Base-by-base conservation (phyloP, 1,140 invertebrate genomes). In the Maniola jurtina region DNA sequence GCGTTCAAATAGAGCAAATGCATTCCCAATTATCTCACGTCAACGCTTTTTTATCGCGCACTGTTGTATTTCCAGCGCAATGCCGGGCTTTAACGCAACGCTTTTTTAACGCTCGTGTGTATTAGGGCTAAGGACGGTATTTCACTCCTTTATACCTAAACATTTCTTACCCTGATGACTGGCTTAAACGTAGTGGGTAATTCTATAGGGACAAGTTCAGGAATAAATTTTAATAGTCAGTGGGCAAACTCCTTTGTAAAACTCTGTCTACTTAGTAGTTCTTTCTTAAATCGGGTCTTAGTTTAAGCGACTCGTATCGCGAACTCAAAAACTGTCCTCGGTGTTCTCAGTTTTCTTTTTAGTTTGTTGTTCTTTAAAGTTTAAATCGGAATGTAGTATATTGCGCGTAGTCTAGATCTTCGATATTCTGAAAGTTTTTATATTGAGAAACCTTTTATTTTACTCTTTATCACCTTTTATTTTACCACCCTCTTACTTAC, bases 301-400 rank as follows among this genome's bases (percentile, higher is more conserved):
- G 42, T 45, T 45, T 45, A 45, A 45, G 42, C 42, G 13, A 45
- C 42, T 45, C 42, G 42, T 45, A 45, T 45, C 42, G 42, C 42
- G 42, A n/a, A 45, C 42, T 45, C 42, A 45, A 45, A 45, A 45
- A 45, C 42, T 45, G 42, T 45, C 42, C 42, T 45, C 42, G 42
- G 5, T 45, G 42, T 45, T 45, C 13, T 45, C 42, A 45, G 42
- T 45, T 45, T 45, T n/a, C 42, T 9, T 45, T 45, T 45, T 45
- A 45, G 42, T 45, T 45, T 45, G 42, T 45, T 45, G 42, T 45
- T 45, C 42, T 45, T 45, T n/a, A 45, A 45, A 45, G 42, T 45
- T 45, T 45, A n/a, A 45, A 45, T 45, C 11, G 42, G 42, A 45
- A 45, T 45, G 6, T 45, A 45, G 42, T 45, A 45, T 40, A 40